Base-by-base conservation (phyloP, 2,888 invertebrate genomes). In the Seladonia tumulorum region DNA sequence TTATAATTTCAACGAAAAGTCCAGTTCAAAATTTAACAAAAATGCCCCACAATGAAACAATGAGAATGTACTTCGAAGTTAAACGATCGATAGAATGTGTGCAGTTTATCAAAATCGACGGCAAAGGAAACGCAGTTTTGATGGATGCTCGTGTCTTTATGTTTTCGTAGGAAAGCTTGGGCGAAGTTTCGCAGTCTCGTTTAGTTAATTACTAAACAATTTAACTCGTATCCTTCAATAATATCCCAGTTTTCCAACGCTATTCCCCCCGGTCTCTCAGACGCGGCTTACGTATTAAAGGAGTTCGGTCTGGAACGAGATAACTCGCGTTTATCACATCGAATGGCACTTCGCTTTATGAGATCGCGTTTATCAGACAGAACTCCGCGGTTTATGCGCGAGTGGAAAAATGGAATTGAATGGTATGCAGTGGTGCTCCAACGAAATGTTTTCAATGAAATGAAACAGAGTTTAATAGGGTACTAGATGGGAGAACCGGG, bases 321-420 rank as follows among this genome's bases (percentile, higher is more conserved):
- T 70, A 71, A 49, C 77, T 70, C 78, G 42, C 70, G 78, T 78
- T 78, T 70, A 78, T 77, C 77, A 77, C 70, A 77, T 77, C 68
- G 68, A 77, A 77, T 70, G 77, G 77, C 77, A 77, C 77, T 77
- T 77, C 49, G 70, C 25, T 71, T 78, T 78, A 78, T 78, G 70
- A 78, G 78, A 71, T 78, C 78, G 71, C 78, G 78, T 78, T 78
- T 78, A 71, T 78, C 78, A 78, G 78, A 42, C 70, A 42, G 71
- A 71, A 45, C 70, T 78, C 70, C 71, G 29, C 78, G 71, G 78
- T 78, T 71, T 78, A 78, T 78, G 49, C 71, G 25, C 53, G 53
- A 35, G 70, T 39, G 70, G 78, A 78, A 78, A 78, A 78, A 78
- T 78, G 70, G 71, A 71, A 78, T 78, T 71, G 78, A 78, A 78